Evolutionary conservation across 2,797 vertebrate genomes (phyloP).

Genomic region (Thaleichthys pacificus): DNA sequence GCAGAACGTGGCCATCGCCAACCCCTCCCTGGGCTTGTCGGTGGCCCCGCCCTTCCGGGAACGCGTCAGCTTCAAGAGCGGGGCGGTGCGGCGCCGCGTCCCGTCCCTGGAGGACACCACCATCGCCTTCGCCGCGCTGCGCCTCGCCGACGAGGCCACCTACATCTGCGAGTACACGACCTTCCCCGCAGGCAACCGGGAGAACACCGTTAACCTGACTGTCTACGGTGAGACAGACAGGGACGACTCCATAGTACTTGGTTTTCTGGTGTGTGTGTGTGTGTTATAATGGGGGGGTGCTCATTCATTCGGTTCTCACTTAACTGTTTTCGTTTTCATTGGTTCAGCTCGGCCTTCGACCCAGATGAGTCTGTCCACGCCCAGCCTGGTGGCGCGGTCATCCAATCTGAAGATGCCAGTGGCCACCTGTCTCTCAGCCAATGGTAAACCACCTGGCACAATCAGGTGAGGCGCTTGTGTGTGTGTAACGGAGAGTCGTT

Average conservation of each 20-base stretch:
- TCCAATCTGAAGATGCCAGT: slow-evolving; percentile 86
- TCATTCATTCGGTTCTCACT: background rate
- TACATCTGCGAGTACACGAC: slow-evolving; percentile 99
- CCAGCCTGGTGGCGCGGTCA: slow-evolving; percentile 81
- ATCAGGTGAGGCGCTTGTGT: slow-evolving; percentile 60
- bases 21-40: slow-evolving; percentile 90
- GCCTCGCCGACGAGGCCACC: slow-evolving; percentile 87
- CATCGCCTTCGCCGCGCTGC: slow-evolving; percentile 85
- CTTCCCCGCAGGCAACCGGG: slow-evolving; percentile 92
- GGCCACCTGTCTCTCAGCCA: slow-evolving; percentile 90
- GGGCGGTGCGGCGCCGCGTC: slow-evolving; percentile 84
- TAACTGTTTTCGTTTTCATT: slow-evolving; percentile 17
- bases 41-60: slow-evolving; percentile 87
- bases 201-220: slow-evolving; percentile 93
- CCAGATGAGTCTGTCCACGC: slow-evolving; percentile 83
- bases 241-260: no score
- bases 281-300: background rate
- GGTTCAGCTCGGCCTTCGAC: slow-evolving; percentile 86
- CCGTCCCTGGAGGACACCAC: slow-evolving; percentile 88
- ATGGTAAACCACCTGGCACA: slow-evolving; percentile 88
- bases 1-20: slow-evolving; percentile 95
- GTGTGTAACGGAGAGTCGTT: slow-evolving; percentile 60
- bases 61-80: slow-evolving; percentile 85
- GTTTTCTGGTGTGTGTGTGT: no score
- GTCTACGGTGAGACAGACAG: slow-evolving; percentile 82